Evolutionary conservation across 2,113 vertebrate species (phyloP).

Genomic region (Dolichotis patagonum): DNA sequence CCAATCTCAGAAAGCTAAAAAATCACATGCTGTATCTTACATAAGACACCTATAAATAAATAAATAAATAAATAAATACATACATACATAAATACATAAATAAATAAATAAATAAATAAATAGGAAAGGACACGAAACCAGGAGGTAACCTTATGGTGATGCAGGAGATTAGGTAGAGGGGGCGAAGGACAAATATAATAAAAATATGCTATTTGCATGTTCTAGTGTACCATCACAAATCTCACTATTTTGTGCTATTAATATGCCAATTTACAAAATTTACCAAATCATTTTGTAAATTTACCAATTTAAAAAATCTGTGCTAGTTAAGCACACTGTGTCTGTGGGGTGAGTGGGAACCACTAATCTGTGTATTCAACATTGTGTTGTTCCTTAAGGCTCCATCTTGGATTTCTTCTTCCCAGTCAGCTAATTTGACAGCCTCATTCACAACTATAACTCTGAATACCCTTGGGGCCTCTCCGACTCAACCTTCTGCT

Average conservation of each 20-base stretch:
- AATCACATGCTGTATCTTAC: not conserved
- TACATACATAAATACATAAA: too few species aligned
- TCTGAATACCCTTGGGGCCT: not conserved
- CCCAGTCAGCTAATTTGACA: not conserved
- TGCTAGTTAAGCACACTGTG: not conserved
- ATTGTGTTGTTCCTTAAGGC: not conserved
- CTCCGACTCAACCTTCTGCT: not conserved
- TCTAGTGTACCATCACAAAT: not conserved
- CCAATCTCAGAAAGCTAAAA: not conserved
- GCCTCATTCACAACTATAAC: not conserved
- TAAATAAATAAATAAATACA: not conserved
- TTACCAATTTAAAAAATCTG: not conserved
- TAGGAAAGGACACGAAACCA: not conserved
- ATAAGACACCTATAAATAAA: not conserved
- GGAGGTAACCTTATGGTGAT: not conserved
- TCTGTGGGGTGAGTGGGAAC: not conserved
- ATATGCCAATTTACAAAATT: too few species aligned
- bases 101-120: too few species aligned
- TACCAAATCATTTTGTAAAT: too few species aligned
- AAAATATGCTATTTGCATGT: not conserved
- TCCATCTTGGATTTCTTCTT: not conserved
- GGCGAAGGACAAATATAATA: not conserved
- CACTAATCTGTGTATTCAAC: not conserved
- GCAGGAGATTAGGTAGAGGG: too few species aligned
- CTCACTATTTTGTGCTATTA: not conserved